phyloP scores from a whole-genome alignment of 2,797 vertebrate species.

The Petrocephalus sullivani region DNA sequence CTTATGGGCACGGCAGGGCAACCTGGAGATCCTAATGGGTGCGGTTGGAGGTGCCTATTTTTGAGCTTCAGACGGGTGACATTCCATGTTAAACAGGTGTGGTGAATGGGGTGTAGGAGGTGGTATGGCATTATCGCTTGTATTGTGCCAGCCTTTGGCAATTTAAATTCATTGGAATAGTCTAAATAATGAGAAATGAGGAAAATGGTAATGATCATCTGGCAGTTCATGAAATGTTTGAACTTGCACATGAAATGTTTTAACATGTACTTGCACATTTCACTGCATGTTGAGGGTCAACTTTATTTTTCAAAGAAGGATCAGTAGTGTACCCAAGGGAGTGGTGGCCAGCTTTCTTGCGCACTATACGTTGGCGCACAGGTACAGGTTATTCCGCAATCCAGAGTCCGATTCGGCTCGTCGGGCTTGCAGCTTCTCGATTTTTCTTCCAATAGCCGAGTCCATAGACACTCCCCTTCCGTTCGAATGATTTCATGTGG shows the following conservation, averaged over 20 bases:
- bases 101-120: background rate
- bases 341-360: background rate
- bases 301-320: background rate
- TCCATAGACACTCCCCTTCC: conserved; percentile 1
- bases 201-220: background rate
- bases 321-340: background rate
- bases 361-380: background rate
- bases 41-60: background rate
- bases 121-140: background rate
- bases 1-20: background rate
- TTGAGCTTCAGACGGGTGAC: background rate
- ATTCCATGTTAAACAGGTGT: background rate
- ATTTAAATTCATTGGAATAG: background rate
- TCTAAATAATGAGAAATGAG: background rate
- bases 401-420: background rate
- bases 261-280: too few species aligned
- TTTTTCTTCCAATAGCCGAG: background rate
- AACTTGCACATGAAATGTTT: background rate
- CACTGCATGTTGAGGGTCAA: background rate
- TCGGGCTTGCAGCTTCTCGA: conserved; percentile 8
- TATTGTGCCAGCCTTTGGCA: background rate
- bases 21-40: background rate
- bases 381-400: conserved; percentile 7
- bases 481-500: background rate
- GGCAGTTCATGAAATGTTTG: background rate